Conservation (phyloP, 2,797 vertebrate genomes). For the Cichlasoma orientale region DNA sequence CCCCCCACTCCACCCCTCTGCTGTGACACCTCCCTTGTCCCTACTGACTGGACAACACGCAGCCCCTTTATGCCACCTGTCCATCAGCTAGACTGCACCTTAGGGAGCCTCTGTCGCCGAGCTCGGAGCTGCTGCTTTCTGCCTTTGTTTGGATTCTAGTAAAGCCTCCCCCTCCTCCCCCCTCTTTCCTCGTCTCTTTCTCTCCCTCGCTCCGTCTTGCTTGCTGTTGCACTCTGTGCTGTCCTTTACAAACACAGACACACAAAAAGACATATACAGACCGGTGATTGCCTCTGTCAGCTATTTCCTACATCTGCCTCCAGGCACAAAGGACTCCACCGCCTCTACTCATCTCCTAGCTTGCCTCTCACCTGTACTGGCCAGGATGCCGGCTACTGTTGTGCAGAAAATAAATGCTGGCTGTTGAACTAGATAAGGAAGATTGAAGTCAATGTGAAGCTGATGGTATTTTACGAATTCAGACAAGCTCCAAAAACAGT, state of each 20-base stretch:
- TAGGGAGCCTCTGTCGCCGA: conserved; percentile 73
- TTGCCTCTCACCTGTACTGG: conserved; percentile 61
- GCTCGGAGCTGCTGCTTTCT: conserved; percentile 58
- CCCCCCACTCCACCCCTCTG: conserved; percentile 2
- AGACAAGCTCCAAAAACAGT: conserved; percentile 17
- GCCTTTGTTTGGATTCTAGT: conserved; percentile 74
- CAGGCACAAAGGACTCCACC: conserved; percentile 61
- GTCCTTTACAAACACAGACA: conserved; percentile 70
- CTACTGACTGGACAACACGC: conserved; percentile 77
- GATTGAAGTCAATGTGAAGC: conserved; percentile 48
- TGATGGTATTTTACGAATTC: conserved; percentile 45
- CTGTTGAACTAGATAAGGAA: conserved; percentile 38
- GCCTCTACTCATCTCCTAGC: conserved; percentile 9
- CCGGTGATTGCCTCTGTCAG: conserved; percentile 76
- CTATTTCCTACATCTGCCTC: conserved; percentile 77
- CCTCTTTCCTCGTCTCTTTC: conserved; percentile 12
- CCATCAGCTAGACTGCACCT: conserved; percentile 77
- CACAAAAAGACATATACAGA: conserved; percentile 61
- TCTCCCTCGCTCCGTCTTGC: conserved; percentile 28
- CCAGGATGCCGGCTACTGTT: conserved; percentile 19
- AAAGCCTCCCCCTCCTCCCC: conserved; percentile 16
- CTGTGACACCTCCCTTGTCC: conserved; percentile 69
- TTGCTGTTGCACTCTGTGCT: conserved; percentile 52
- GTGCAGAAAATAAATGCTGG: conserved; percentile 18
- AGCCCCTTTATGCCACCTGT: conserved; percentile 81